A percentile compares a stretch with the other conserved stretches of the same genome.
Conservation (phyloP, 2,113 vertebrate genomes). For the Emberiza fucata region DNA sequence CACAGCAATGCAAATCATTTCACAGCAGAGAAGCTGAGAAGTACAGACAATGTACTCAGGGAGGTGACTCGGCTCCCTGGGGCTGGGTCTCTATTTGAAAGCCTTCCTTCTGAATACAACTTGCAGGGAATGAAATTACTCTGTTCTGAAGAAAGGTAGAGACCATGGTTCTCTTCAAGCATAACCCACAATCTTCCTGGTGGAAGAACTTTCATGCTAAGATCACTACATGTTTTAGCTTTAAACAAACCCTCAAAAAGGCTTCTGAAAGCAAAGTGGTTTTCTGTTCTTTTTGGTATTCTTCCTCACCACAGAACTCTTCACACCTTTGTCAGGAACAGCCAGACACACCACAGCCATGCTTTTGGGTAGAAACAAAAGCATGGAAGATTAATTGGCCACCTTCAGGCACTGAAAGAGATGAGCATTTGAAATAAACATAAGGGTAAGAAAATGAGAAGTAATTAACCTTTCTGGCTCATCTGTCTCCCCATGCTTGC, state of each 20-base stretch:
- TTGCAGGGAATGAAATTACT: background rate
- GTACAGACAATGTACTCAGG: background rate
- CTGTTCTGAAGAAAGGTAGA: background rate
- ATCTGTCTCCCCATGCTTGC: background rate
- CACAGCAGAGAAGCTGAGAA: background rate
- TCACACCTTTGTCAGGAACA: background rate
- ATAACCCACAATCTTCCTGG: background rate
- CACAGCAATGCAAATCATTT: background rate
- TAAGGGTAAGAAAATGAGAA: conserved; percentile 53
- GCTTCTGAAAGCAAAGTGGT: background rate
- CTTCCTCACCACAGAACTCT: background rate
- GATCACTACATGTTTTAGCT: background rate
- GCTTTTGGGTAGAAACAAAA: conserved; percentile 18
- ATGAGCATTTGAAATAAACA: conserved; percentile 58
- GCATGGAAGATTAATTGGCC: conserved; percentile 33
- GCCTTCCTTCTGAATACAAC: background rate
- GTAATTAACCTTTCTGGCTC: conserved; percentile 58
- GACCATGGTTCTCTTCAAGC: background rate
- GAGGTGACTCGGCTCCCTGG: background rate
- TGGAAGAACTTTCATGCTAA: background rate
- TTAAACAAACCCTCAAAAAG: background rate
- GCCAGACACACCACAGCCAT: background rate
- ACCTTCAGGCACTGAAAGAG: conserved; percentile 22
- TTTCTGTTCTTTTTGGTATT: background rate
- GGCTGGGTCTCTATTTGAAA: background rate